These are phyloP conservation scores for Syngnathus scovelli DNA, from an alignment of 2,113 vertebrate genomes.

Conservation along the genomic window DNA sequence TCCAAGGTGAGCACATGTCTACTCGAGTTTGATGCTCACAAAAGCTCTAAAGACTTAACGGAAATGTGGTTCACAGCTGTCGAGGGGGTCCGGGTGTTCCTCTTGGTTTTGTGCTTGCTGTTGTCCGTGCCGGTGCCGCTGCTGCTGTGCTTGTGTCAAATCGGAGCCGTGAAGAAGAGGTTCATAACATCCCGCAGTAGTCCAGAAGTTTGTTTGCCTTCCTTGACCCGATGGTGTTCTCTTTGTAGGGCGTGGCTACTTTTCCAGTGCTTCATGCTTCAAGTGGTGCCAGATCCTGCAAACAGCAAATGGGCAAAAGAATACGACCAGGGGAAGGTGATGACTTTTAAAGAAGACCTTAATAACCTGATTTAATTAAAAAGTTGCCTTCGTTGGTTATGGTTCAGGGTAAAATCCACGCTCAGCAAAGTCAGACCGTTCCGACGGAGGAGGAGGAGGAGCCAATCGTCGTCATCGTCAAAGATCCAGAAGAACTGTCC, in stretches of 20 bases:
- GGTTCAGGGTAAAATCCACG: slow-evolving; percentile 51
- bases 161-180: slow-evolving; percentile 53
- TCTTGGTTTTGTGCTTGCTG: neutral
- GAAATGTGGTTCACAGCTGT: slow-evolving; percentile 8
- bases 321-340: slow-evolving; percentile 58
- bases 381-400: neutral
- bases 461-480: slow-evolving; percentile 55
- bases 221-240: neutral
- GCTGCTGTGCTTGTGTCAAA: slow-evolving; percentile 43
- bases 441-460: slow-evolving; percentile 52
- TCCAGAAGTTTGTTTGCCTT: neutral
- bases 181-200: slow-evolving; percentile 6
- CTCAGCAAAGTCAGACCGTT: slow-evolving; percentile 36
- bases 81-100: slow-evolving; percentile 7
- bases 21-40: too few species aligned
- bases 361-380: too few species aligned
- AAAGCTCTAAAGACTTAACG: neutral
- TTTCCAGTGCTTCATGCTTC: slow-evolving; percentile 50
- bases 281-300: slow-evolving; percentile 70
- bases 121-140: rapidly evolving
- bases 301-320: slow-evolving; percentile 77
- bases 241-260: slow-evolving; percentile 41
- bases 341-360: too few species aligned
- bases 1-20: slow-evolving; percentile 32
- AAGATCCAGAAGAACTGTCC: slow-evolving; percentile 48